These are phyloP conservation scores for Sebastes oblongus DNA, from an alignment of 2,797 vertebrate genomes.

Conservation along the genomic window DNA sequence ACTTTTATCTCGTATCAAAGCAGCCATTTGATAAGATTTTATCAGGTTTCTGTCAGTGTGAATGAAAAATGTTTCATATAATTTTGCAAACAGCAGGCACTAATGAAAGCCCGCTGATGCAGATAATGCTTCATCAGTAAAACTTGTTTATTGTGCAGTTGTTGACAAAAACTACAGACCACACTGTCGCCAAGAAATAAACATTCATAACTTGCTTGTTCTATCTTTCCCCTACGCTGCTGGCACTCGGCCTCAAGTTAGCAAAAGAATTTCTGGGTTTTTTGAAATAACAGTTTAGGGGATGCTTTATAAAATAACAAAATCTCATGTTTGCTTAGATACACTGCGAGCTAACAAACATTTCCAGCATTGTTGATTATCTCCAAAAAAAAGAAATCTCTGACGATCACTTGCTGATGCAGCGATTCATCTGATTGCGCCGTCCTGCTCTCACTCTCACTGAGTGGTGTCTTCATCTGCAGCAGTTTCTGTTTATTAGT, in stretches of 20 bases:
- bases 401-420: slow-evolving; percentile 44
- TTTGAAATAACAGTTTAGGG: slow-evolving; percentile 6
- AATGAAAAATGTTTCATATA: neutral
- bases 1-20: neutral
- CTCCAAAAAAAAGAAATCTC: neutral
- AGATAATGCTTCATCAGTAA: slow-evolving; percentile 7
- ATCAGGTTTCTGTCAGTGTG: neutral
- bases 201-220: slow-evolving; percentile 21
- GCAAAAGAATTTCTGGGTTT: slow-evolving; percentile 10
- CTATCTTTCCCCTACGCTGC: neutral
- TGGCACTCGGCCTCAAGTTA: slow-evolving; percentile 8
- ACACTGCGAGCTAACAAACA: slow-evolving; percentile 42
- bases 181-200: slow-evolving; percentile 9
- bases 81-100: neutral
- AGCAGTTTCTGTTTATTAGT: slow-evolving; percentile 76
- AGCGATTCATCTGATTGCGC: slow-evolving; percentile 50
- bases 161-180: neutral
- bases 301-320: slow-evolving; percentile 19
- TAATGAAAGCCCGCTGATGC: neutral
- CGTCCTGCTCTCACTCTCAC: slow-evolving; percentile 23
- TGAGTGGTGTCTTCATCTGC: slow-evolving; percentile 58
- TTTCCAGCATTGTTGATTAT: neutral
- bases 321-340: slow-evolving; percentile 47
- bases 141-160: neutral
- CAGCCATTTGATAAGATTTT: neutral